Evolutionary conservation across 1,140 invertebrate species (phyloP).

Genomic region (Bombus waltoni): DNA sequence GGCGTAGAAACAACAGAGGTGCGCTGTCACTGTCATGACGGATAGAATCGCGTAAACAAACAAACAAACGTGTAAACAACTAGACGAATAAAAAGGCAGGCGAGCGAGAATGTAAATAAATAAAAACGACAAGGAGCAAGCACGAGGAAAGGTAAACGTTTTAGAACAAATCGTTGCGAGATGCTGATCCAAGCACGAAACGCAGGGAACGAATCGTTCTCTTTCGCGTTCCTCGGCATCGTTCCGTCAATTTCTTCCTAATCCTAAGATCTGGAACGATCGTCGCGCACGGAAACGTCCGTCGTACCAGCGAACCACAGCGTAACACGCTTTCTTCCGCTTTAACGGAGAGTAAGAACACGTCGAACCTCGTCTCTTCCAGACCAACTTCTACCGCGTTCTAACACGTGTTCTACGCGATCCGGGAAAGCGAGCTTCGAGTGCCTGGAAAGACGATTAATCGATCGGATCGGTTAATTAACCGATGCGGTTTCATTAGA

Average conservation of each 20-base stretch:
- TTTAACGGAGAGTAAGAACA: background rate
- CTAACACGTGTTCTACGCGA: background rate
- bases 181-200: background rate
- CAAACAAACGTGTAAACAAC: background rate
- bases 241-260: background rate
- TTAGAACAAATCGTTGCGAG: background rate
- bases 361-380: background rate
- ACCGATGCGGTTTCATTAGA: conserved; percentile 71
- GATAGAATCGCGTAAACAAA: background rate
- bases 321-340: background rate
- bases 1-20: background rate
- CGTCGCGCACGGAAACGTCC: background rate
- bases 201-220: background rate
- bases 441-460: conserved; percentile 67
- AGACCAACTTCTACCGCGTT: background rate
- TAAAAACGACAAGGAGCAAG: background rate
- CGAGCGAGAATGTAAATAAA: background rate
- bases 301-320: too few species aligned
- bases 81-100: background rate
- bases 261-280: background rate
- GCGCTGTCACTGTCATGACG: background rate
- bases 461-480: conserved; percentile 78
- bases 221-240: background rate
- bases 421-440: background rate
- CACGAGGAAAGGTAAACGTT: background rate